Conservation (phyloP, 2,113 vertebrate species). For the Platichthys stellatus region DNA sequence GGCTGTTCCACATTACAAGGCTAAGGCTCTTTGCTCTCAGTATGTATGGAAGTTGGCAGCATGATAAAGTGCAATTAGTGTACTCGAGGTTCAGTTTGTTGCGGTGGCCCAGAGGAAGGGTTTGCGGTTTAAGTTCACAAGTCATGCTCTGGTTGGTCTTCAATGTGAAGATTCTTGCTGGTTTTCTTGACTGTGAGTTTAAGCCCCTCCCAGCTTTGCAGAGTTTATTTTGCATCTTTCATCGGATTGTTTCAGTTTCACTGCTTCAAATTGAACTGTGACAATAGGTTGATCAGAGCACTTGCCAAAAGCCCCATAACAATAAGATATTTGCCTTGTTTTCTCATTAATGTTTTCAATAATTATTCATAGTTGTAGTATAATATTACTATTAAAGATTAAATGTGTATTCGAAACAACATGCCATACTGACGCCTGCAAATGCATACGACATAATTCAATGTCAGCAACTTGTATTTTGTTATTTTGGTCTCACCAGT, state of each 20-base stretch:
- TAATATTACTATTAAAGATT: too few species aligned
- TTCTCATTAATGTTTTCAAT: background rate
- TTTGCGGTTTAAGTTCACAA: slow-evolving; percentile 38
- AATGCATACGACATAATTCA: too few species aligned
- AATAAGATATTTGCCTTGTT: background rate
- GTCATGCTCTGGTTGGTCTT: slow-evolving; percentile 14
- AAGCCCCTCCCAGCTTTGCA: background rate
- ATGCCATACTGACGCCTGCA: too few species aligned
- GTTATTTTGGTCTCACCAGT: too few species aligned
- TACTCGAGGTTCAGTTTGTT: slow-evolving; percentile 35
- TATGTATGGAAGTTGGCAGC: slow-evolving; percentile 46
- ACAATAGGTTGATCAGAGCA: too few species aligned
- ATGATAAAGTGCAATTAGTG: slow-evolving; percentile 49
- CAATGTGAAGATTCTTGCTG: background rate
- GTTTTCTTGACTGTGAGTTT: background rate
- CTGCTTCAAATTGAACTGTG: too few species aligned
- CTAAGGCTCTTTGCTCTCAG: slow-evolving; percentile 39
- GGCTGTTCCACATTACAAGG: slow-evolving; percentile 44
- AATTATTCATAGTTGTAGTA: too few species aligned
- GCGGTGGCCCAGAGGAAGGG: slow-evolving; percentile 26
- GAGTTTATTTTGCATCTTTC: too few species aligned
- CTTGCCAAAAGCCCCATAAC: background rate
- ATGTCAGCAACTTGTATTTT: too few species aligned
- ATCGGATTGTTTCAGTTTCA: too few species aligned
- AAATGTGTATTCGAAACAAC: too few species aligned